Evolutionary conservation across 2,113 vertebrate species (phyloP).

Genomic region (Tragelaphus buxtoni): DNA sequence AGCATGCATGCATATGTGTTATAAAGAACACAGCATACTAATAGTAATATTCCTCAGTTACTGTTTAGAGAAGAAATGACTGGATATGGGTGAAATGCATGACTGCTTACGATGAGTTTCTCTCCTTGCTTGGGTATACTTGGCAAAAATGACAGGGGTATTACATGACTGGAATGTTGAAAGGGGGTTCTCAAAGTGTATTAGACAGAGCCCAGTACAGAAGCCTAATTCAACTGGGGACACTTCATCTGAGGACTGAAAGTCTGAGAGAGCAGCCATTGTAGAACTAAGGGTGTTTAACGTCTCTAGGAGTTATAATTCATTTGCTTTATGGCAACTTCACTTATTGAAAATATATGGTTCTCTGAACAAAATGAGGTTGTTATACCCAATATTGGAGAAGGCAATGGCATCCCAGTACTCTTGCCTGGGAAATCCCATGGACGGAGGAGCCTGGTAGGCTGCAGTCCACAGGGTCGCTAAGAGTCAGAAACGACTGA

Average conservation of each 20-base stretch:
- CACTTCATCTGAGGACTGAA: not conserved
- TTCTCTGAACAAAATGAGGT: not conserved
- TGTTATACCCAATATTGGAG: not conserved
- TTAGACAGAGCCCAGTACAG: not conserved
- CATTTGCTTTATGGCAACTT: not conserved
- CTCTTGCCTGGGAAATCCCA: too few species aligned
- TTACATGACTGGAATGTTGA: too few species aligned
- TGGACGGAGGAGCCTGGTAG: too few species aligned
- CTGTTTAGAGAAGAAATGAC: not conserved
- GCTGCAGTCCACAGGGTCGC: too few species aligned
- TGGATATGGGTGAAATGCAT: not conserved
- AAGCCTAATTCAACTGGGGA: not conserved
- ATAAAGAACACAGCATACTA: not conserved
- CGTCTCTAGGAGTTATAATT: not conserved
- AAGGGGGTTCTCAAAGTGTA: not conserved
- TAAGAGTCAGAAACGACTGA: too few species aligned
- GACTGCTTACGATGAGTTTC: not conserved
- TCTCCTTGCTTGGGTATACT: not conserved
- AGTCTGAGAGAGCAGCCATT: not conserved
- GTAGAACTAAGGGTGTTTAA: not conserved
- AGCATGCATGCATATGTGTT: not conserved
- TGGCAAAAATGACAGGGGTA: not conserved
- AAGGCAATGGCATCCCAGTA: too few species aligned
- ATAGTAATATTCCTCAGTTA: not conserved
- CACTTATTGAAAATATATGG: not conserved